phyloP scores from a whole-genome alignment of 2,888 invertebrate genomes.

The Prosopocoilus inquinatus region DNA sequence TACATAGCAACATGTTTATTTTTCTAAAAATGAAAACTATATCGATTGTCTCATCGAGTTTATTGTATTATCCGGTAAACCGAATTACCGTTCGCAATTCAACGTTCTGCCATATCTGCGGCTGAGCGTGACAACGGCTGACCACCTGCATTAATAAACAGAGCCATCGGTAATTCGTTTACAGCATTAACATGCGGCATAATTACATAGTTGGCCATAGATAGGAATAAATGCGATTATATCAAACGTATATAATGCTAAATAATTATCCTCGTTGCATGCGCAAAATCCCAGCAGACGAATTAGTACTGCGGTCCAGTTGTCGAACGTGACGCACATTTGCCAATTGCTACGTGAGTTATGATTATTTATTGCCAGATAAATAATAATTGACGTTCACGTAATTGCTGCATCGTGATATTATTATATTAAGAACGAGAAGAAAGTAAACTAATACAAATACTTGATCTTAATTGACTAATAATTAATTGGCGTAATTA shows the following conservation, averaged over 20 bases:
- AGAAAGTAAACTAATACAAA: no score
- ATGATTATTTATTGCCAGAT: slow-evolving; percentile 20
- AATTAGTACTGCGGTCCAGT: slow-evolving; percentile 46
- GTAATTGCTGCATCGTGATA: background rate
- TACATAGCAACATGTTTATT: no score
- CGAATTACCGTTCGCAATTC: background rate
- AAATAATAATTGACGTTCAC: slow-evolving; percentile 3
- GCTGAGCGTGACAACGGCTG: slow-evolving; percentile 24
- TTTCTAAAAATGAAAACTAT: no score
- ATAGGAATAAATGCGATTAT: slow-evolving; percentile 46
- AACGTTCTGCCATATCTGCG: slow-evolving; percentile 14
- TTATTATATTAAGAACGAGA: no score
- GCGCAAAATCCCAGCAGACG: slow-evolving; percentile 43
- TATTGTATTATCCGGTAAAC: no score
- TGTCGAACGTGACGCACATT: slow-evolving; percentile 48
- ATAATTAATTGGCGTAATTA: no score
- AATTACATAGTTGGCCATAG: slow-evolving; percentile 40
- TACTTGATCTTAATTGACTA: no score
- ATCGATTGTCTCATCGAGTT: no score
- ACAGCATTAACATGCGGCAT: slow-evolving; percentile 37
- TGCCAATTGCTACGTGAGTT: slow-evolving; percentile 38
- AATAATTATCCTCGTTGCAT: slow-evolving; percentile 49
- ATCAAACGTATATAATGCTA: slow-evolving; percentile 47
- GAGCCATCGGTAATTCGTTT: slow-evolving; percentile 37
- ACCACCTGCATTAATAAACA: slow-evolving; percentile 29